A percentile compares a stretch with the other conserved stretches of the same genome.
phyloP scores from a whole-genome alignment of 2,797 vertebrate species.

The Helarctos malayanus region DNA sequence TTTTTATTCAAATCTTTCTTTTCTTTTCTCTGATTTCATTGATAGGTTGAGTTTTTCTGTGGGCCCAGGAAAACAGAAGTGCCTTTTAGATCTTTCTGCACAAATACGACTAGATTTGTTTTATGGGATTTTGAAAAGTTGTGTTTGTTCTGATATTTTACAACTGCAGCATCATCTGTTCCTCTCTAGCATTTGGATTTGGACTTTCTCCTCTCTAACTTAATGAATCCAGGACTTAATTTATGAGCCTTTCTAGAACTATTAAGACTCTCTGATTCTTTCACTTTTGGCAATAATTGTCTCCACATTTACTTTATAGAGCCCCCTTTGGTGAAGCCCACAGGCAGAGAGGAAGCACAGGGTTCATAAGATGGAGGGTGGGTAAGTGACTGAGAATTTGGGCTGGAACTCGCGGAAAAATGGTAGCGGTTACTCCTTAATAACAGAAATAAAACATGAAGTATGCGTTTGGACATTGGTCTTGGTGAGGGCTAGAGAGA shows the following conservation, averaged over 20 bases:
- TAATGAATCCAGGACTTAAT: constrained; percentile 32
- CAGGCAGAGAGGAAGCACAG: constrained; percentile 61
- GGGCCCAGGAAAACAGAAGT: background rate
- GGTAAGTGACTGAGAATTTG: constrained; percentile 72
- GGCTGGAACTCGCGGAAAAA: background rate
- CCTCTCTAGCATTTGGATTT: constrained; percentile 41
- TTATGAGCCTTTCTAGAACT: constrained; percentile 65
- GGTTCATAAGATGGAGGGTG: constrained; percentile 70
- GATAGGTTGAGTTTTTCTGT: constrained; percentile 19
- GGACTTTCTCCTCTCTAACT: constrained; percentile 47
- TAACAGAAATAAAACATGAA: constrained; percentile 2
- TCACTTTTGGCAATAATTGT: constrained; percentile 74
- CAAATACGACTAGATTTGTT: background rate
- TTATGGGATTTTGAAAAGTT: constrained; percentile 30
- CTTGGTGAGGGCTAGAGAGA: background rate
- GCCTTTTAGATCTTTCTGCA: background rate
- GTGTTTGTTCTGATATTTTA: constrained; percentile 46
- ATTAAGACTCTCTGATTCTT: constrained; percentile 12
- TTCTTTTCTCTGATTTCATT: constrained; percentile 23
- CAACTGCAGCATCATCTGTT: background rate
- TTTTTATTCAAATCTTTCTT: constrained; percentile 31
- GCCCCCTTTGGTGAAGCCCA: constrained; percentile 65
- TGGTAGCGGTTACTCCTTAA: background rate
- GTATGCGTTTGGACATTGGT: background rate
- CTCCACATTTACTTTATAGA: constrained; percentile 79